Evolutionary conservation across 2,888 invertebrate species (phyloP), one percentile per base, ranked within the genome.

Genomic region (Drosophila demipolita): DNA sequence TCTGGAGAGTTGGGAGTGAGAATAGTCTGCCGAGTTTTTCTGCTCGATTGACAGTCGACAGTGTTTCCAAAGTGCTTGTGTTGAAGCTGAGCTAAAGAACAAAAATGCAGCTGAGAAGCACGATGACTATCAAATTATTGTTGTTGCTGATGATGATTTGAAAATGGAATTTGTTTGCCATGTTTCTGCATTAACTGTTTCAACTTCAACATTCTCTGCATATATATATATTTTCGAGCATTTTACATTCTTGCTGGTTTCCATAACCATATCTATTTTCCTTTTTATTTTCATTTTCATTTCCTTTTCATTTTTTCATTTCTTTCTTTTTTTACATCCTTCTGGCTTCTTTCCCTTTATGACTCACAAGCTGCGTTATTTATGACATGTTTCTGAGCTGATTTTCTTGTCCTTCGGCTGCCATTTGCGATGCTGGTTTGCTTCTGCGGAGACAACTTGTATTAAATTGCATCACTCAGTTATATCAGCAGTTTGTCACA

Each of bases 311-410:
- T 23, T 36, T 35, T 49, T 29, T 26, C 15, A 4, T 23, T 5
- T 35, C 6, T 23, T 9, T 17, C 9, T 53, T 12, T 23, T 9
- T 36, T 12, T 38, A 38, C n/a, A 8, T 5, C 29, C 35, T 36
- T 36, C 35, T 49, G 9, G 48, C 55, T 45, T 52, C 26, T 61
- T 57, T 70, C 71, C 61, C 71, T 83, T 77, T 77, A 78, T 65
- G 81, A 60, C 73, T 70, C 72, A 59, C 69, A 52, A 80, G 80
- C 71, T 80, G 65, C 72, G 75, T 87, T 87, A 82, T 85, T 84
- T 84, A 84, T 80, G 68, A 80, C 75, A 72, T 66, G 71, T 76
- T 70, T 69, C 73, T 74, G 35, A 53, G 59, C 73, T 75, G 72
- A 66, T 82, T 80, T 71, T 66, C 38, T 65, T 33, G 32, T 20